Evolutionary conservation across 2,113 vertebrate species (phyloP), one percentile per base, ranked within the genome.

Genomic region (Clarias gariepinus): DNA sequence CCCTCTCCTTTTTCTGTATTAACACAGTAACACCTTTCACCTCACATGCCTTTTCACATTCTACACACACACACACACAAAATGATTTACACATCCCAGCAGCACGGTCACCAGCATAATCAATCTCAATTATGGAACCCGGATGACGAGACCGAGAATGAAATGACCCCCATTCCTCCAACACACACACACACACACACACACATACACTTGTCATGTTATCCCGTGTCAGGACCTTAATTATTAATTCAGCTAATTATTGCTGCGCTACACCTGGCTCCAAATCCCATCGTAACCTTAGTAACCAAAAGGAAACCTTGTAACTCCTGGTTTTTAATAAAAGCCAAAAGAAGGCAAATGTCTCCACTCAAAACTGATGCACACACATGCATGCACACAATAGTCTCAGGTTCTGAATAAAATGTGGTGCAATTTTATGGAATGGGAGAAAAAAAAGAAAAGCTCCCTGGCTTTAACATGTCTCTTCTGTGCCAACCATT

Each of bases 111-210:
- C n/a, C 57, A 41, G 12, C 36, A n/a, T 86, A 68, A 89, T 89
- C 79, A 85, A 89, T 89, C n/a, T n/a, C 2, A 77, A 88, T 74
- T 47, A 47, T 69, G 15, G 82, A 52, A 64, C 0, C 61, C 79
- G 57, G 82, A 84, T 81, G 78, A 25, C 58, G 82, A 91, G 81
- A 69, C 23, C 64, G 71, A 80, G 89, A 90, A 88, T 92, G 92
- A 91, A 93, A 92, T 91, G 85, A 93, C 87, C 83, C 91, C 91
- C 87, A 68, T 88, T 81, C 77, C 41, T 71, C 5, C 41, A 47
- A 87, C 85, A 91, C 89, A 85, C 73, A 71, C 71, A 73, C 71
- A 25, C 36, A 12, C 36, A 47, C 36, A 23, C 36, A 69, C 30
- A 33, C 68, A 33, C 68, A 69, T 33, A 19, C 69, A 74, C 66